Conservation (phyloP, 2,797 vertebrate genomes). For the Pteropus rufus region DNA sequence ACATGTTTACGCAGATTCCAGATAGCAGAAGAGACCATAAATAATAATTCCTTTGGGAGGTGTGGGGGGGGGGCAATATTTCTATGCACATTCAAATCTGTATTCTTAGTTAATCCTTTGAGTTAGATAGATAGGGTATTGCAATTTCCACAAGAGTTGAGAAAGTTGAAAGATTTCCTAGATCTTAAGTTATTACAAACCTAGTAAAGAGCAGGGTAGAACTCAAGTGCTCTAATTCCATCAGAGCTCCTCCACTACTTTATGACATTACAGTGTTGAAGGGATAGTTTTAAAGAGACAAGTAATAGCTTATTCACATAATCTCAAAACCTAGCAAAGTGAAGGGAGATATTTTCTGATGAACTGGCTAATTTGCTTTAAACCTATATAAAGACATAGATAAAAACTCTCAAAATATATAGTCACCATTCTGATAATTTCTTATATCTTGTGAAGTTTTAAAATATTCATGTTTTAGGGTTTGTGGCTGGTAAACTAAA, state of each 20-base stretch:
- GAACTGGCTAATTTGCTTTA: neutral
- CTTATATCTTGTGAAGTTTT: neutral
- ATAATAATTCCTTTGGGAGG: neutral
- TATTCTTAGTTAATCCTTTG: neutral
- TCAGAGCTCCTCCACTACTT: neutral
- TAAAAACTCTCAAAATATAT: conserved; percentile 4
- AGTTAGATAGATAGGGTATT: neutral
- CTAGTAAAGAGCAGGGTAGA: neutral
- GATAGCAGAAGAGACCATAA: neutral
- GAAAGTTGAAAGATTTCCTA: neutral
- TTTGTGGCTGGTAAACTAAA: neutral
- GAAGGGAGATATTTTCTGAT: neutral
- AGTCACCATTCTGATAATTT: neutral
- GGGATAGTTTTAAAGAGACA: neutral
- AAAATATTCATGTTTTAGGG: neutral
- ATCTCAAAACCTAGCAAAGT: conserved; percentile 11
- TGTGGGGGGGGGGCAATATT: neutral
- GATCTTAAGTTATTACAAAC: neutral
- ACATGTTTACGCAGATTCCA: neutral
- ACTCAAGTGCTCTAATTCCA: neutral
- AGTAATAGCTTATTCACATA: neutral
- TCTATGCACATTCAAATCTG: neutral
- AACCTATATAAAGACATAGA: neutral
- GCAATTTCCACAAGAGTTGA: neutral
- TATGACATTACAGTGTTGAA: neutral